Evolutionary conservation across 2,797 vertebrate genomes (phyloP).

Genomic region (Sus cebifrons): DNA sequence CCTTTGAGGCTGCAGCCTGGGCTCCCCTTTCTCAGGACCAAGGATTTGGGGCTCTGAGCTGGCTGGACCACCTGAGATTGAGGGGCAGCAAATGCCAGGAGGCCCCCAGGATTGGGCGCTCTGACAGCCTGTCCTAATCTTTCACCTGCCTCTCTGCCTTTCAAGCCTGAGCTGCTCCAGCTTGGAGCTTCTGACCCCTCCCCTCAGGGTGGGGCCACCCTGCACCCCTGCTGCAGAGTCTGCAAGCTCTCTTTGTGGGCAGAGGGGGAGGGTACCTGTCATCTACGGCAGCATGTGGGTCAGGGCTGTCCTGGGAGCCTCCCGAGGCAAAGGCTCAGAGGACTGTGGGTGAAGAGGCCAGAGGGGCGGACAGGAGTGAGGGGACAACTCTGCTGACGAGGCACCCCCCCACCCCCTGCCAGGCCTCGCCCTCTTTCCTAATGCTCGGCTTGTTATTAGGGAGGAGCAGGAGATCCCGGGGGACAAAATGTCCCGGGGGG

Average conservation of each 20-base stretch:
- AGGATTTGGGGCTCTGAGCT: neutral
- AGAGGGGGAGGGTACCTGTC: neutral
- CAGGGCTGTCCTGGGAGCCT: neutral
- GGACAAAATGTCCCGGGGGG: neutral
- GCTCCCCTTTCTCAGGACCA: neutral
- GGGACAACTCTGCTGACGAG: neutral
- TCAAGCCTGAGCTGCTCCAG: conserved; percentile 21
- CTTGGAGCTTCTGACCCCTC: neutral
- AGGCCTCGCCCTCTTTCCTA: neutral
- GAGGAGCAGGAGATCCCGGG: neutral
- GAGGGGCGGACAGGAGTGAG: neutral
- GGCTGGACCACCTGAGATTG: neutral
- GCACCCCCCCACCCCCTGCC: neutral
- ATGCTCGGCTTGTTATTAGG: neutral
- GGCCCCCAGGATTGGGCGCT: neutral
- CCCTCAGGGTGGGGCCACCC: neutral
- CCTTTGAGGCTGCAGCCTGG: neutral
- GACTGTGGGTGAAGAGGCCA: neutral
- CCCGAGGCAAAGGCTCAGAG: neutral
- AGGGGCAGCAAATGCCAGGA: neutral
- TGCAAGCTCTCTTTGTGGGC: neutral
- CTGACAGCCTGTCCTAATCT: neutral
- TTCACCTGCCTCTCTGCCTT: neutral
- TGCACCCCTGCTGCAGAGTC: neutral
- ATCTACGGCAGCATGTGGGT: neutral